A percentile compares a stretch with the other conserved stretches of the same genome.
Evolutionary conservation across 1,140 invertebrate species (phyloP).

Genomic region (Wasmannia auropunctata): DNA sequence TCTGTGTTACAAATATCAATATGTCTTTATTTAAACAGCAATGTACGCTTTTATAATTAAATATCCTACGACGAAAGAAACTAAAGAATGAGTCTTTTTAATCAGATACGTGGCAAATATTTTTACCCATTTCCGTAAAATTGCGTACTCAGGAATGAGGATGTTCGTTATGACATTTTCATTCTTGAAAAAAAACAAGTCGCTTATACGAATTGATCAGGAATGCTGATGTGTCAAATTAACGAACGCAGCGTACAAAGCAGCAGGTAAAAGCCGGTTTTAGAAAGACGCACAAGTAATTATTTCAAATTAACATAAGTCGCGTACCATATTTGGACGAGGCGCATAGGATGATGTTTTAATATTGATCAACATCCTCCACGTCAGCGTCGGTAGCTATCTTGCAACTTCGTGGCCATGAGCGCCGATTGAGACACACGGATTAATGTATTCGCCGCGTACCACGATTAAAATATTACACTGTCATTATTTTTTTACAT

Average conservation of each 20-base stretch:
- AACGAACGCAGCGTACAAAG: neutral
- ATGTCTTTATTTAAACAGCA: neutral
- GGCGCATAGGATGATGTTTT: slow-evolving; percentile 40
- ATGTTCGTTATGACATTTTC: slow-evolving; percentile 30
- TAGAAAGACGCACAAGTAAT: neutral
- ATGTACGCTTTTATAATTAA: neutral
- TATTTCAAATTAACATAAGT: slow-evolving; percentile 47
- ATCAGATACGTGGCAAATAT: neutral
- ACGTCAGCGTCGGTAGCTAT: neutral
- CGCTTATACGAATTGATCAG: neutral
- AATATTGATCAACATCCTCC: slow-evolving; percentile 49
- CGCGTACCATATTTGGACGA: slow-evolving; percentile 13
- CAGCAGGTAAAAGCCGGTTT: slow-evolving; percentile 30
- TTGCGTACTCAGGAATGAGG: neutral
- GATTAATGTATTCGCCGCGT: slow-evolving; percentile 30
- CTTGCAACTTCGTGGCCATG: neutral
- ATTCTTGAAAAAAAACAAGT: neutral
- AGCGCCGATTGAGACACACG: neutral
- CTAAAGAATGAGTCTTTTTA: neutral
- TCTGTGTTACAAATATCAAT: neutral
- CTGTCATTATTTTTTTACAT: slow-evolving; percentile 19
- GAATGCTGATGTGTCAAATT: slow-evolving; percentile 15
- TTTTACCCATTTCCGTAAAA: slow-evolving; percentile 14
- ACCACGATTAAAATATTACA: slow-evolving; percentile 36
- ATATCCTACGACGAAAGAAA: neutral